Percentiles rank a stretch among this genome's conserved stretches.
phyloP scores from a whole-genome alignment of 2,888 invertebrate genomes.

The Lepidochitona cinerea region DNA sequence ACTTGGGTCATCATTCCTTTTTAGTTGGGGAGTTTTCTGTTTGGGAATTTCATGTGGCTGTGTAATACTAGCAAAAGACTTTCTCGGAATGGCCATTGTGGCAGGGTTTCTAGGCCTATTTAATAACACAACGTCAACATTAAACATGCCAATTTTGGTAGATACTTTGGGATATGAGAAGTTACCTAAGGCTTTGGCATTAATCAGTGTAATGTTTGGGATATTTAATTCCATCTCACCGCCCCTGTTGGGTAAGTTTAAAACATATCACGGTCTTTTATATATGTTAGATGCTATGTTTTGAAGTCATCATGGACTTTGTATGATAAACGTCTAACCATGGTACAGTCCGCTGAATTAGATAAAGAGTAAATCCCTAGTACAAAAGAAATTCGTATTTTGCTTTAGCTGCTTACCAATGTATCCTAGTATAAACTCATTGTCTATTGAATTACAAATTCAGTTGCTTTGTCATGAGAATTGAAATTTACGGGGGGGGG shows the following conservation, averaged over 20 bases:
- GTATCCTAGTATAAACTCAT: no score
- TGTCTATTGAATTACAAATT: no score
- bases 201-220: not conserved
- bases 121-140: not conserved
- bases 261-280: no score
- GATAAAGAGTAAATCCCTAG: no score
- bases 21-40: not conserved
- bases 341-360: no score
- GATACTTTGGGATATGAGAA: not conserved
- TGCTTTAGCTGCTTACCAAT: no score
- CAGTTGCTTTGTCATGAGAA: no score
- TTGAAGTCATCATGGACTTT: no score
- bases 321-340: no score
- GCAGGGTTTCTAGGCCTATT: not conserved
- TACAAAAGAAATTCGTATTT: no score
- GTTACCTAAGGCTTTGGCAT: not conserved
- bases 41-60: not conserved
- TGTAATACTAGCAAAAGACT: not conserved
- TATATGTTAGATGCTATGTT: no score
- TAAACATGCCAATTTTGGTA: not conserved
- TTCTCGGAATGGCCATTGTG: not conserved
- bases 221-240: not conserved
- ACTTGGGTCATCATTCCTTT: not conserved
- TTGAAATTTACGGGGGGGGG: no score
- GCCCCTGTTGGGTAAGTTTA: not conserved